Evolutionary conservation across 2,888 invertebrate species (phyloP).

Genomic region (Zygothrica quintamaculata): DNA sequence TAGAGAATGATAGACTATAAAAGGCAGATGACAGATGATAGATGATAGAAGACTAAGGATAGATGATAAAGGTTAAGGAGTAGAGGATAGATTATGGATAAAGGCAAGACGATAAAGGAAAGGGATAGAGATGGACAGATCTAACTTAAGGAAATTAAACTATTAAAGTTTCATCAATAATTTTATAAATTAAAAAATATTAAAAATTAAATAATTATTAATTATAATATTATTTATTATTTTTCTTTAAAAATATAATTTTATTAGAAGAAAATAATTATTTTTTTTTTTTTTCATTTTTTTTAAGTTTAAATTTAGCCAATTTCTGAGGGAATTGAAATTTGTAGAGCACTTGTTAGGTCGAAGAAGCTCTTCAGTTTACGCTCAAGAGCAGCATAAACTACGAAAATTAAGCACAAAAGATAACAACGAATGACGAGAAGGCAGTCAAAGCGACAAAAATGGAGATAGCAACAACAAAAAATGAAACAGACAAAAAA

Average conservation of each 20-base stretch:
- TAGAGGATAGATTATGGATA: conserved; percentile 12
- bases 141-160: no score
- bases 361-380: conserved; percentile 33
- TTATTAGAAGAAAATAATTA: no score
- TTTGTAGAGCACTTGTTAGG: conserved; percentile 25
- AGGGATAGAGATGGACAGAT: no score
- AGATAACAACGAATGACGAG: conserved; percentile 50
- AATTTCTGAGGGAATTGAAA: no score
- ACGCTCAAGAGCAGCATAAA: conserved; percentile 22
- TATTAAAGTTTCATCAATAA: no score
- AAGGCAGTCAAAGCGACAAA: conserved; percentile 20
- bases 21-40: background rate
- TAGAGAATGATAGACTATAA: no score
- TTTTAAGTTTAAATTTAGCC: background rate
- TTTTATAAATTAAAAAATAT: no score
- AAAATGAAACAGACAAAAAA: conserved; percentile 51
- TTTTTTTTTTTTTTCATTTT: conserved; percentile 7
- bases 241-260: background rate
- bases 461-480: conserved; percentile 15
- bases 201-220: no score
- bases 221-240: background rate
- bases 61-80: conserved; percentile 33
- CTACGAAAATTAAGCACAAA: conserved; percentile 56
- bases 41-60: background rate
- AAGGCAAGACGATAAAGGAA: background rate